phyloP scores from a whole-genome alignment of 2,797 vertebrate species.

The Pseudomugil gertrudae region DNA sequence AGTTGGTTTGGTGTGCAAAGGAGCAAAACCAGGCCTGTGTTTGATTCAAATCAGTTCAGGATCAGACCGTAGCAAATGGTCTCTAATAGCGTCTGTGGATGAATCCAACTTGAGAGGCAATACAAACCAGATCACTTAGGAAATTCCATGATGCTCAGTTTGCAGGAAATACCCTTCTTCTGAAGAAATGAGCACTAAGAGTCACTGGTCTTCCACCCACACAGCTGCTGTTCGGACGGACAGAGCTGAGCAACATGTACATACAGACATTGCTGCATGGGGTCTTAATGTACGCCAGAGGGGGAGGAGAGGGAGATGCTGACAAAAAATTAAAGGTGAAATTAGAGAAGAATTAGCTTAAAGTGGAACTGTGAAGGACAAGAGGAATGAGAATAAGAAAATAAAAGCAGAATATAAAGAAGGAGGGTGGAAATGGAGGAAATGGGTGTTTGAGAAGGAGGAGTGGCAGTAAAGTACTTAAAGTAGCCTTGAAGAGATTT shows the following conservation, averaged over 20 bases:
- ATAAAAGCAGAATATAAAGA: conserved; percentile 35
- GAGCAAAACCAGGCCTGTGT: conserved; percentile 46
- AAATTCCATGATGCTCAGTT: conserved; percentile 69
- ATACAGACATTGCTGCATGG: conserved; percentile 52
- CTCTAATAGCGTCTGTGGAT: conserved; percentile 67
- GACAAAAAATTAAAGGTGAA: conserved; percentile 22
- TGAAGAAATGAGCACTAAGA: conserved; percentile 70
- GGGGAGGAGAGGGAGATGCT: conserved; percentile 40
- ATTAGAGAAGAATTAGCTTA: conserved; percentile 27
- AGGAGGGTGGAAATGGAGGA: conserved; percentile 36
- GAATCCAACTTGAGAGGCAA: conserved; percentile 70
- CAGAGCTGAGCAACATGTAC: conserved; percentile 36
- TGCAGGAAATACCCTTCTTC: conserved; percentile 62
- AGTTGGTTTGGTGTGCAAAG: conserved; percentile 47
- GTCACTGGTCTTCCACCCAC: conserved; percentile 64
- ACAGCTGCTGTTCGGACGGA: conserved; percentile 72
- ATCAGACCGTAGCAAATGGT: conserved; percentile 40
- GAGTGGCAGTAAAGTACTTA: conserved; percentile 47
- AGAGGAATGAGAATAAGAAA: conserved; percentile 42
- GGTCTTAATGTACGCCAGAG: conserved; percentile 62
- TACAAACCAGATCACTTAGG: conserved; percentile 75
- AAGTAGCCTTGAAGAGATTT: conserved; percentile 58
- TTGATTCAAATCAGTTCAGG: conserved; percentile 74
- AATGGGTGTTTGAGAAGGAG: conserved; percentile 46
- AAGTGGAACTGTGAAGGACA: conserved; percentile 38